Percentiles rank a stretch among this genome's conserved stretches.
Evolutionary conservation across 2,888 invertebrate species (phyloP).

Genomic region (Taphrorychus bicolor): DNA sequence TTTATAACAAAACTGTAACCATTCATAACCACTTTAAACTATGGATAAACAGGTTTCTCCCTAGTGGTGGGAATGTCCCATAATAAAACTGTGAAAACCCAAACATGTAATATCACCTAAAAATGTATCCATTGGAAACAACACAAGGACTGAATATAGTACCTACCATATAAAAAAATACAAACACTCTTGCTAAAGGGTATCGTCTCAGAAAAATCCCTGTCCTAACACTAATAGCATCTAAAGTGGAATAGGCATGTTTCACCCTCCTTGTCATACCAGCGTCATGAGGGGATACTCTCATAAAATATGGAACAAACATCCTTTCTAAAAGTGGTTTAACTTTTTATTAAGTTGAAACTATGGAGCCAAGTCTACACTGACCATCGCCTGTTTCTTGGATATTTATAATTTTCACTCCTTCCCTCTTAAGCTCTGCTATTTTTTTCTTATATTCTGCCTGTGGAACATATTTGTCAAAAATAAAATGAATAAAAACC

Average conservation of each 20-base stretch:
- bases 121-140: constrained; percentile 29
- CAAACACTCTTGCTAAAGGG: constrained; percentile 81
- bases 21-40: not conserved
- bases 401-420: constrained; percentile 64
- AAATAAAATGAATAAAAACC: no score
- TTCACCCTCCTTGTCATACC: constrained; percentile 78
- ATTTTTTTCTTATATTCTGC: constrained; percentile 68
- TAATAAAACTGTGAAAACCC: constrained; percentile 81
- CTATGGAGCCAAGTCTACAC: not conserved
- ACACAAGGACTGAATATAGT: not conserved
- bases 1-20: constrained; percentile 3
- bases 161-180: constrained; percentile 83
- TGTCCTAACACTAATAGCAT: constrained; percentile 78
- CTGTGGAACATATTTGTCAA: constrained; percentile 55
- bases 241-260: constrained; percentile 77
- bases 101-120: constrained; percentile 79
- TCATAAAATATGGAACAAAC: constrained; percentile 73
- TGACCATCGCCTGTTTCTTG: constrained; percentile 70
- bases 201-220: constrained; percentile 82
- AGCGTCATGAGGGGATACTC: constrained; percentile 79
- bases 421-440: constrained; percentile 62
- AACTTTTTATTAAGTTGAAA: not conserved
- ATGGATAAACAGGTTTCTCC: not conserved
- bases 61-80: constrained; percentile 63
- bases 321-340: constrained; percentile 67